Conservation (phyloP, 92 coral and sea anemone genomes). For the Porites cylindrica region DNA sequence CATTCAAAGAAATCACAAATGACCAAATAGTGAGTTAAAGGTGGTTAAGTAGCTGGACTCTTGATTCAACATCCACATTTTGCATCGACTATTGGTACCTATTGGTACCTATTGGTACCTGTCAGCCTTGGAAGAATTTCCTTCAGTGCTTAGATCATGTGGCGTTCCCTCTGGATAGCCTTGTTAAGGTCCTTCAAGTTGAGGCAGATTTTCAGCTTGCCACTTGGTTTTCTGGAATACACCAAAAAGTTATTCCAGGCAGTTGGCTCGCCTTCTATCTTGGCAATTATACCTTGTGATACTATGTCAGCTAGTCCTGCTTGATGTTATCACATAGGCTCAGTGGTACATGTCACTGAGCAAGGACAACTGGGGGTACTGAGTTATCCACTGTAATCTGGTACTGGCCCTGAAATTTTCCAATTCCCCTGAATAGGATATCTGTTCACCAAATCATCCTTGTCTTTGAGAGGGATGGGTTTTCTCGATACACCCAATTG, state of each 20-base stretch:
- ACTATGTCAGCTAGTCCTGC: background rate
- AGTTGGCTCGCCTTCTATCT: background rate
- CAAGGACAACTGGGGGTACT: too few species aligned
- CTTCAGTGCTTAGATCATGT: conserved; percentile 35
- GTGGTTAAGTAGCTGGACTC: conserved; percentile 35
- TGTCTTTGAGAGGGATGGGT: too few species aligned
- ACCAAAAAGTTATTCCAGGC: background rate
- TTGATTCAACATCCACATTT: conserved; percentile 59
- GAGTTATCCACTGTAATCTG: too few species aligned
- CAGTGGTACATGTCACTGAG: background rate
- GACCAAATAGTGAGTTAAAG: conserved; percentile 55
- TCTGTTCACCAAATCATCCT: too few species aligned
- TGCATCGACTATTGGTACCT: conserved; percentile 53
- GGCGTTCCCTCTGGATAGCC: background rate
- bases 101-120: conserved; percentile 42
- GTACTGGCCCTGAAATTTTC: too few species aligned
- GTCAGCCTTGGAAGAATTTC: conserved; percentile 48
- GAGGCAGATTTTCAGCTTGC: conserved; percentile 52
- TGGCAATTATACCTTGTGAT: background rate
- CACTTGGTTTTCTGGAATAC: conserved; percentile 37
- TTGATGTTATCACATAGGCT: background rate
- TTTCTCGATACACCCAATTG: too few species aligned
- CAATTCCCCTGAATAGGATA: too few species aligned
- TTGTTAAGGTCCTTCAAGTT: conserved; percentile 67
- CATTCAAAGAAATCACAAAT: conserved; percentile 45